phyloP scores from a whole-genome alignment of 2,888 invertebrate genomes.

The Callinectes sapidus region DNA sequence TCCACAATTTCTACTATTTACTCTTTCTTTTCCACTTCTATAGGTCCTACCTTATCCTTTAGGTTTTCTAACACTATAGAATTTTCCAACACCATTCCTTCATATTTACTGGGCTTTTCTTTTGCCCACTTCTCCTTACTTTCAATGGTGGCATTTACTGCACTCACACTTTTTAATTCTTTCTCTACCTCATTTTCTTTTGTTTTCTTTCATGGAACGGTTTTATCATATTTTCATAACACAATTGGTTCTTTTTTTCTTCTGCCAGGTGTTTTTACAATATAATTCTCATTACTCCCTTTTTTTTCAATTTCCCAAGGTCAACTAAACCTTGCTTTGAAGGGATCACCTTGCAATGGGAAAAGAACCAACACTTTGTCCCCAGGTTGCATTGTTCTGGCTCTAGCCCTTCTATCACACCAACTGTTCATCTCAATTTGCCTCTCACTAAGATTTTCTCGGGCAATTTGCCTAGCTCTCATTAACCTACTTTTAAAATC shows the following conservation, averaged over 20 bases:
- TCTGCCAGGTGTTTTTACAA: conserved; percentile 29
- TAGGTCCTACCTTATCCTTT: too few species aligned
- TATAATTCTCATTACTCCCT: background rate
- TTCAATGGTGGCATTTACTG: background rate
- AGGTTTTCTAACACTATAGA: too few species aligned
- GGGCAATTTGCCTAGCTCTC: too few species aligned
- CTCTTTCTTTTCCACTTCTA: background rate
- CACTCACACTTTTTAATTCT: background rate
- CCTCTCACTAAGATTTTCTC: too few species aligned
- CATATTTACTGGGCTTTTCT: background rate
- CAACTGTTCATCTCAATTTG: too few species aligned
- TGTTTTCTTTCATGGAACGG: background rate
- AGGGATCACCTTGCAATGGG: conserved; percentile 4
- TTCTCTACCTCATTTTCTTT: background rate
- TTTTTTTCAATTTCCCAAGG: conserved; percentile 14
- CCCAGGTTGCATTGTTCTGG: background rate
- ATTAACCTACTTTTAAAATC: too few species aligned
- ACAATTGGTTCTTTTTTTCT: background rate
- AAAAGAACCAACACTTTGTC: conserved; percentile 17
- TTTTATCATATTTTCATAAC: conserved; percentile 28
- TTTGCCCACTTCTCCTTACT: background rate
- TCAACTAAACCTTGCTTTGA: background rate
- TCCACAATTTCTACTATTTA: background rate
- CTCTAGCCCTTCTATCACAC: conserved; percentile 18
- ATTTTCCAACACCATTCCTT: conserved; percentile 25